Percentiles rank a stretch among this genome's conserved stretches.
phyloP scores from a whole-genome alignment of 2,888 invertebrate species.

The Pinctada fucata region DNA sequence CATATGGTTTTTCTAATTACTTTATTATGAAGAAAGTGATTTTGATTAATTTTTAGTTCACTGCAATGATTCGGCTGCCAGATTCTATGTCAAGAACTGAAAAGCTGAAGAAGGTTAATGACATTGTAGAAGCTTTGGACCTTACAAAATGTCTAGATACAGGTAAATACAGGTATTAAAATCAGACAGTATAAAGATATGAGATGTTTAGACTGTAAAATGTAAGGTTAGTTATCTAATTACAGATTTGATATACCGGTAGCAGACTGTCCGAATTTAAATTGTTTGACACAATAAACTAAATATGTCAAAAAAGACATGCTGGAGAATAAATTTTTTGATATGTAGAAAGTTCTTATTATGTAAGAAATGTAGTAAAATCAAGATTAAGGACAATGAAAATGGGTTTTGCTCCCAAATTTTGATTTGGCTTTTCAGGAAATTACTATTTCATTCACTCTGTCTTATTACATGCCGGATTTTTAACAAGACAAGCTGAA shows the following conservation, averaged over 20 bases:
- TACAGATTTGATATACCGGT: background rate
- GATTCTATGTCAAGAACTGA: slow-evolving; percentile 83
- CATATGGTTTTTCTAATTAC: too few species aligned
- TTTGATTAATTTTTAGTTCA: slow-evolving; percentile 79
- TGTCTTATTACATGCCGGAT: too few species aligned
- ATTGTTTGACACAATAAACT: background rate
- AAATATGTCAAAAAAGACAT: too few species aligned
- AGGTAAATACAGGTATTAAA: slow-evolving; percentile 78
- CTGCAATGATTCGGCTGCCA: slow-evolving; percentile 83
- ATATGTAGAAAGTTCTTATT: too few species aligned
- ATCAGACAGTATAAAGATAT: background rate
- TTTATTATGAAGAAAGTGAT: background rate
- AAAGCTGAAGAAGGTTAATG: slow-evolving; percentile 87
- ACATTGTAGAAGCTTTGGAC: slow-evolving; percentile 86
- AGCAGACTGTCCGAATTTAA: background rate
- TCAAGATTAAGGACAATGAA: too few species aligned
- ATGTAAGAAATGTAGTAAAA: too few species aligned
- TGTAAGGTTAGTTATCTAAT: background rate
- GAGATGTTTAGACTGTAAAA: background rate
- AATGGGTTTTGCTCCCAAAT: too few species aligned
- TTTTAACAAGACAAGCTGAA: too few species aligned
- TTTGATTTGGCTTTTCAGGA: too few species aligned
- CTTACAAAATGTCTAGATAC: slow-evolving; percentile 86
- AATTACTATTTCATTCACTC: too few species aligned
- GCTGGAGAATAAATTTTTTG: too few species aligned